A percentile compares a stretch with the other conserved stretches of the same genome.
Conservation (phyloP, 2,888 invertebrate species). For the Smittia aterrima region DNA sequence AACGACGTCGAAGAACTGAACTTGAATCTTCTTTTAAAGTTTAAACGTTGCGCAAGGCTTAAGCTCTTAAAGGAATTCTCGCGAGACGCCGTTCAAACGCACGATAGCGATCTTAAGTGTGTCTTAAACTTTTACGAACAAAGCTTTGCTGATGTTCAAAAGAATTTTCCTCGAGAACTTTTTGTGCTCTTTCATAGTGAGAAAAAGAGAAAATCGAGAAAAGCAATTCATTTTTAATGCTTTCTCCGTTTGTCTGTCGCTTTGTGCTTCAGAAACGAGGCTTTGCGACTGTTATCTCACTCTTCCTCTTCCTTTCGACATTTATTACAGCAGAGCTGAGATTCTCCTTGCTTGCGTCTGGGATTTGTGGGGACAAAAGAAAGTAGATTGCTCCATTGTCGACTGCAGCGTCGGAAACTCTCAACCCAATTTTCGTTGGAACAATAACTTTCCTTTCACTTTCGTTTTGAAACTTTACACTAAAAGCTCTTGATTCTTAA, state of each 20-base stretch:
- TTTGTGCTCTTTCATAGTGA: neutral
- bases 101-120: neutral
- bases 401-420: too few relatives aligned
- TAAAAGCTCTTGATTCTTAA: too few relatives aligned
- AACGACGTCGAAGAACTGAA: too few relatives aligned
- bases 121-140: neutral
- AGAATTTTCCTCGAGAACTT: neutral
- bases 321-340: constrained; percentile 11
- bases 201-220: neutral
- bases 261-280: neutral
- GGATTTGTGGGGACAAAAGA: neutral
- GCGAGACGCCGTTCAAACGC: neutral
- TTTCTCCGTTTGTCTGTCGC: neutral
- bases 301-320: neutral
- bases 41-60: too few relatives aligned
- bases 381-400: too few relatives aligned
- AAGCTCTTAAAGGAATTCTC: neutral
- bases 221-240: neutral
- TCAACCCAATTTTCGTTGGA: too few relatives aligned
- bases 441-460: neutral
- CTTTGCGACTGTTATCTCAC: neutral
- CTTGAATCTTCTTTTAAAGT: too few relatives aligned
- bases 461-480: neutral
- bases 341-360: neutral
- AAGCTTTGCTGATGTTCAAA: neutral